Base-by-base conservation (phyloP, 2,113 vertebrate genomes). In the Syngnathus floridae region DNA sequence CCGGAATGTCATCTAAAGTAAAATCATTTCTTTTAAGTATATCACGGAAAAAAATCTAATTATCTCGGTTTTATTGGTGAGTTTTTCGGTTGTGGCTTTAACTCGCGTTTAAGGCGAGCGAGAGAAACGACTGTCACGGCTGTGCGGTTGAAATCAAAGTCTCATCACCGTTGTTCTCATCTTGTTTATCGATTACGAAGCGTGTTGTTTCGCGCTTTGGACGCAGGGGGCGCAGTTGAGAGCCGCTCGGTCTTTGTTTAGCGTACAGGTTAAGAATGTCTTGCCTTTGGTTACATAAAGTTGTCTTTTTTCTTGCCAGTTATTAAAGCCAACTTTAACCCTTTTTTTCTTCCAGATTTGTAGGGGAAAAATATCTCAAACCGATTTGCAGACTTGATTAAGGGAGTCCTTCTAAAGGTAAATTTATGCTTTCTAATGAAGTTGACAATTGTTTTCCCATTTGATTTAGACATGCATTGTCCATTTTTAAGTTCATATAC, bases 341-440 rank as follows among this genome's bases (percentile, higher is more conserved):
- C 26, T 31, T 31, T 43, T 48, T 67, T 62, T 74, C 69, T 84
- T 89, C 9, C 82, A 92, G 91, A 91, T 82, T 84, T 85, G 81
- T 87, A 88, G 89, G 88, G 87, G 90, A 80, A 89, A 84, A 65
- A 67, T 88, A 84, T 90, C 90, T 55, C 88, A 86, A 76, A 89
- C 89, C 67, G 81, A 87, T 86, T 84, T 82, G 69, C 91, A 90
- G 74, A 92, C 91, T 89, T 92, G 90, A 92, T 90, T 88, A 88
- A 84, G 82, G 77, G 84, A 85, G 87, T 82, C 81, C 81, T 88
- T 84, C 70, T 63, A 86, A 87, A 90, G 91, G 90, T 91, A 84
- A 88, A 14, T 14, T 51, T 21, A 16, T 45, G 13, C 13, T 48
- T 2, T 16, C 6, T 17, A 45, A 5, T 4, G 13, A 16, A 16